Conservation (phyloP, 2,113 vertebrate genomes). For the Melozone crissalis region DNA sequence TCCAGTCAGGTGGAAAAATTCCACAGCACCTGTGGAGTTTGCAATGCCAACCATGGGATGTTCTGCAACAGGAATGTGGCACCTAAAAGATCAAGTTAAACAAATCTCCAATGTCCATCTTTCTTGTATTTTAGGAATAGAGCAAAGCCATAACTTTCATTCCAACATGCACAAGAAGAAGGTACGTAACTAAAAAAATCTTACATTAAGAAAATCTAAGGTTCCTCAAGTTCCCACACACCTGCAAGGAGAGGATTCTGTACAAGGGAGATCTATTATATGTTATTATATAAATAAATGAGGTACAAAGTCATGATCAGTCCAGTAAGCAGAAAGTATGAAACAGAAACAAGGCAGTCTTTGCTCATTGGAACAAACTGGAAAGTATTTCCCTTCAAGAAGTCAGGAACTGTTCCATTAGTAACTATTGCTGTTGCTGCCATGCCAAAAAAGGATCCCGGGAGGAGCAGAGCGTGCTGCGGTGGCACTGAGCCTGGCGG, state of each 20-base stretch:
- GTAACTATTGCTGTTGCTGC: not conserved
- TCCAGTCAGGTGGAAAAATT: conserved; percentile 76
- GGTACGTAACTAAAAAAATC: not conserved
- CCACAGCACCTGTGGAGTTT: conserved; percentile 81
- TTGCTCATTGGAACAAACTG: not conserved
- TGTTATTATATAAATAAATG: not conserved
- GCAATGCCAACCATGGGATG: conserved; percentile 82
- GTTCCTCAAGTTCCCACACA: not conserved
- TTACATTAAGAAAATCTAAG: not conserved
- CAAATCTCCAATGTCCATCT: not conserved
- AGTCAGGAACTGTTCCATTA: not conserved
- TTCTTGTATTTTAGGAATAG: not conserved
- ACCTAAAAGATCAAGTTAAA: conserved; percentile 76
- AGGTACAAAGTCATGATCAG: not conserved
- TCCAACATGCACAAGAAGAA: not conserved
- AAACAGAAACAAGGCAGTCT: not conserved
- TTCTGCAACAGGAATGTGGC: conserved; percentile 81
- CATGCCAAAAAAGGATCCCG: not conserved
- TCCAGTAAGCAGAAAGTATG: not conserved
- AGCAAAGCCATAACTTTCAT: not conserved
- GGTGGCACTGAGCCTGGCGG: fast-evolving
- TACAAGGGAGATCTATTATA: not conserved
- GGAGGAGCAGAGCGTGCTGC: not conserved
- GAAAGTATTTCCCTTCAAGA: not conserved
- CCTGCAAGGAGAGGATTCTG: fast-evolving